Evolutionary conservation across 2,888 invertebrate species (phyloP).

Genomic region (Drosophila kokeensis): DNA sequence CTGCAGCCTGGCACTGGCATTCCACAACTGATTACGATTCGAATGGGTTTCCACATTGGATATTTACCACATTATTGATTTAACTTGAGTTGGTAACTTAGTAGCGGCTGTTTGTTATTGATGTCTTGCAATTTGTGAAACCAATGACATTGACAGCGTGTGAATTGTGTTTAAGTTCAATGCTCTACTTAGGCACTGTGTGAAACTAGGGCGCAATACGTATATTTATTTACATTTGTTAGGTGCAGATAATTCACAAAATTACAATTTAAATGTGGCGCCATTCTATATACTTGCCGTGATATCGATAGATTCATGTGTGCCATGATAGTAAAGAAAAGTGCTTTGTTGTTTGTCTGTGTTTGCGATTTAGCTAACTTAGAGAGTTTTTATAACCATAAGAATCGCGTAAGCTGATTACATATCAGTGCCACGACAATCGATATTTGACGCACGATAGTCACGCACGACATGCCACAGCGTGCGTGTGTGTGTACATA

Average conservation of each 20-base stretch:
- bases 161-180: slow-evolving; percentile 47
- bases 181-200: slow-evolving; percentile 26
- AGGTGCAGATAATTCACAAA: background rate
- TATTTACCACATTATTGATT: slow-evolving; percentile 60
- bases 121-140: slow-evolving; percentile 49
- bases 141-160: slow-evolving; percentile 51
- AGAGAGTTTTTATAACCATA: background rate
- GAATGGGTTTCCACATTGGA: background rate
- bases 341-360: background rate
- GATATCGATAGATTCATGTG: background rate
- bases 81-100: slow-evolving; percentile 62
- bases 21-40: slow-evolving; percentile 22
- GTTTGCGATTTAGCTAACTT: background rate
- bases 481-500: slow-evolving; percentile 31
- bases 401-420: too few species aligned
- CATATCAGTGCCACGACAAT: slow-evolving; percentile 9
- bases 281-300: slow-evolving; percentile 6
- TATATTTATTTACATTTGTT: background rate
- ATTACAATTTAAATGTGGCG: slow-evolving; percentile 5
- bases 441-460: slow-evolving; percentile 9
- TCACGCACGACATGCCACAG: background rate
- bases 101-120: slow-evolving; percentile 40
- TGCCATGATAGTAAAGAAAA: background rate
- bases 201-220: slow-evolving; percentile 19
- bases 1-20: slow-evolving; percentile 13